Evolutionary conservation across 2,888 invertebrate genomes (phyloP).

Genomic region (Bhutanitis thaidina): DNA sequence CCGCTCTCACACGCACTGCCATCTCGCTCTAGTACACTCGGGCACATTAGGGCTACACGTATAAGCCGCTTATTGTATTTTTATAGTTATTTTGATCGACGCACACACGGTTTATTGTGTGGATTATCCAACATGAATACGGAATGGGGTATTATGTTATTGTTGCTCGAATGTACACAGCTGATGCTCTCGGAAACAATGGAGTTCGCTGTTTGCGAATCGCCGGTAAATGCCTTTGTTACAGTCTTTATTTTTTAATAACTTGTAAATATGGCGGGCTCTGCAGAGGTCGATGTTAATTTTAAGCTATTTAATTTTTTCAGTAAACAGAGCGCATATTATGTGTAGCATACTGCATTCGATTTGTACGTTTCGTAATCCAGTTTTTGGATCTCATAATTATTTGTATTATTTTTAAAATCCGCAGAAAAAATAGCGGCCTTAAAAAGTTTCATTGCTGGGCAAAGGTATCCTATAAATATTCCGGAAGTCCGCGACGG

Average conservation of each 20-base stretch:
- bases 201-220: conserved; percentile 52
- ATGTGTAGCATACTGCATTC: neutral
- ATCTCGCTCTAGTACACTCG: conserved; percentile 44
- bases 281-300: conserved; percentile 25
- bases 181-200: conserved; percentile 64
- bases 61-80: conserved; percentile 78
- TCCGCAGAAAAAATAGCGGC: too few relatives aligned
- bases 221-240: conserved; percentile 49
- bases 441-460: too few relatives aligned
- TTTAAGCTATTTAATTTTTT: conserved; percentile 13
- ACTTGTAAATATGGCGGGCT: conserved; percentile 50
- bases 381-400: too few relatives aligned
- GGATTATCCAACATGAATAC: conserved; percentile 66
- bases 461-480: too few relatives aligned
- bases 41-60: conserved; percentile 54
- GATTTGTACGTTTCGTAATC: too few relatives aligned
- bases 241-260: conserved; percentile 48
- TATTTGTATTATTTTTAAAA: too few relatives aligned
- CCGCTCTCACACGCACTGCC: conserved; percentile 22
- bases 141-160: conserved; percentile 62
- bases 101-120: conserved; percentile 59
- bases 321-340: neutral
- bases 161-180: conserved; percentile 66
- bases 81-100: conserved; percentile 78
- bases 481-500: too few relatives aligned